Base-by-base conservation (phyloP, 2,797 vertebrate genomes). In the Anguilla obscura region DNA sequence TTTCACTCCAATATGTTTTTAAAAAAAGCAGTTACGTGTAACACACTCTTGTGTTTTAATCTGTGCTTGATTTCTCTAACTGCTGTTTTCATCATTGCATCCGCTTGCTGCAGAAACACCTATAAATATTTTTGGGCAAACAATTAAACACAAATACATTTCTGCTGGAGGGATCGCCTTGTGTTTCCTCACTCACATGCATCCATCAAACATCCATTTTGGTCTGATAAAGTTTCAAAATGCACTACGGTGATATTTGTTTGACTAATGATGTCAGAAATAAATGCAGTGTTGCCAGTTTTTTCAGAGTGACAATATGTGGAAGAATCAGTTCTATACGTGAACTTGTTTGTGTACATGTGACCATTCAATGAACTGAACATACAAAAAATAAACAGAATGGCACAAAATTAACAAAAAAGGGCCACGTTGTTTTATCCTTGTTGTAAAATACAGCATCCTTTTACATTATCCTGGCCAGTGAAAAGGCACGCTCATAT, bases 231-330 rank as follows among this genome's bases (percentile, higher is more conserved):
- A 30, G 69, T 8, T 71, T 71, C 9, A 71, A 36, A 76, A 76
- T 76, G 33, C 74, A 76, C 74, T 76, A 40, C 40, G 74, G 74
- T 76, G 74, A 76, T 71, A 30, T 71, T 40, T 76, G 74, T 76
- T 76, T 76, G 74, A 76, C 71, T 69, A 69, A 69, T 76, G 66
- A 30, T 71, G 69, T 71, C 27, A 71, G 8, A n/a, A 30, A 33
- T 71, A 1, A 10, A 71, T 66, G n/a, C 3, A 9, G 30, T 74
- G 69, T 14, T 40, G 71, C 30, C 12, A 18, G 14, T n/a, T 27
- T 69, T 76, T 14, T 40, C 36, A 76, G 18, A 16, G 36, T 5
- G 8, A 76, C 2, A 3, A 33, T 18, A 76, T 10, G 74, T 16
- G 74, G 18, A 76, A 40, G 3, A 76, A 16, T 76, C 14, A 5